Base-by-base conservation (phyloP, 2,113 vertebrate species). In the Zosterops pallidus region DNA sequence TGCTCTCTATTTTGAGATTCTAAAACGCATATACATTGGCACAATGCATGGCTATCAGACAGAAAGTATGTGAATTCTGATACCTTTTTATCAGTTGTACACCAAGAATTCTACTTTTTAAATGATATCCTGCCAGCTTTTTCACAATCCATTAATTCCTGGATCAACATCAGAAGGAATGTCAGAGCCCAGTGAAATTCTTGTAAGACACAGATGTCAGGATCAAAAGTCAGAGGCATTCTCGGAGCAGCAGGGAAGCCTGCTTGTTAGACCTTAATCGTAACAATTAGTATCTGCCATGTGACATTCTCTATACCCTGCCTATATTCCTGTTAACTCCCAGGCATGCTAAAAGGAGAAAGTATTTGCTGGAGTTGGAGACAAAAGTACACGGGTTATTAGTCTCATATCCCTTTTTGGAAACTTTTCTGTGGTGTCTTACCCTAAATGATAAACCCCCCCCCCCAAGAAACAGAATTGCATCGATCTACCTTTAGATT, bases 131-230 rank as follows among this genome's bases (percentile, higher is more conserved):
- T 98, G 98, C 98, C 98, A 98, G 98, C 98, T 98, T 99, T 99
- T 99, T 99, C 98, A 99, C 99, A 99, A 98, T 98, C 98, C 98
- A 99, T 99, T 99, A 99, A 98, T 98, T 98, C 98, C 98, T 98
- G 98, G 98, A 99, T 98, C 98, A 98, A 98, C 98, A 98, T 98
- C 98, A 98, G 98, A 99, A 99, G 98, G 98, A 98, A 98, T 98
- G 98, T 98, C 99, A 98, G 98, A 98, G 98, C 98, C 89, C 98
- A 98, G 98, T 98, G 98, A 99, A 98, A 99, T 99, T 99, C 98
- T 98, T 99, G 98, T 98, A 99, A 99, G 98, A 99, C 99, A 98
- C 99, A 99, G 99, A 99, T 99, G 99, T 99, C 99, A 99, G 98
- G 99, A 99, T 99, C 98, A 99, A 99, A 99, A 99, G 99, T 99